phyloP scores from a whole-genome alignment of 2,113 vertebrate genomes.

The Triplophysa rosa region DNA sequence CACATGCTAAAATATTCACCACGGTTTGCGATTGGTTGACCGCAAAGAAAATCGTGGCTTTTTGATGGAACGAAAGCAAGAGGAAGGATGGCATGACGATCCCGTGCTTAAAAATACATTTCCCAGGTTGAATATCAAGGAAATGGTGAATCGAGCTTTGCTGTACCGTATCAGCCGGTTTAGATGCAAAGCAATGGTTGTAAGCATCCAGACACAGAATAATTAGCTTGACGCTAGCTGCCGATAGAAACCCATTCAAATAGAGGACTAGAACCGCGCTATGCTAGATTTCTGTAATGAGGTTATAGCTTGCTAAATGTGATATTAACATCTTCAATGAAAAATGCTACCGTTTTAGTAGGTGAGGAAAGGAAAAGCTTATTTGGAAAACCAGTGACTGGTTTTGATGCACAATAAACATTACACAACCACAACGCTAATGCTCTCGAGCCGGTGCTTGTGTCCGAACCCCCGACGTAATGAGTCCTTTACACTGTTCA shows the following conservation, averaged over 20 bases:
- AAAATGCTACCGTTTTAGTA: conserved; percentile 76
- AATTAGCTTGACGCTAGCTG: conserved; percentile 37
- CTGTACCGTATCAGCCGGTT: conserved; percentile 37
- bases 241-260: conserved; percentile 41
- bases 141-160: neutral
- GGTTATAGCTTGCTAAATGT: conserved; percentile 47
- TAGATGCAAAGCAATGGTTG: conserved; percentile 16
- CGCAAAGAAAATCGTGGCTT: neutral
- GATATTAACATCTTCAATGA: conserved; percentile 59
- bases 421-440: conserved; percentile 57
- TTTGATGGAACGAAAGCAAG: neutral
- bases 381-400: conserved; percentile 71
- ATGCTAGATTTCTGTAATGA: conserved; percentile 58
- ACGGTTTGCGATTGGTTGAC: neutral
- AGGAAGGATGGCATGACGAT: neutral
- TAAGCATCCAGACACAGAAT: conserved; percentile 37
- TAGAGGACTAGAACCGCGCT: conserved; percentile 30
- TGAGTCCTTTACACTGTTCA: conserved; percentile 73
- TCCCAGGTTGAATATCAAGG: neutral
- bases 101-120: too few species aligned
- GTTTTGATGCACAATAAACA: conserved; percentile 49
- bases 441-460: conserved; percentile 70
- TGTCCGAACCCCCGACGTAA: conserved; percentile 65
- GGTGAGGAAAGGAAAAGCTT: conserved; percentile 77
- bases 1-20: neutral